Evolutionary conservation across 2,113 vertebrate genomes (phyloP).

Genomic region (Australoheros scitulus): DNA sequence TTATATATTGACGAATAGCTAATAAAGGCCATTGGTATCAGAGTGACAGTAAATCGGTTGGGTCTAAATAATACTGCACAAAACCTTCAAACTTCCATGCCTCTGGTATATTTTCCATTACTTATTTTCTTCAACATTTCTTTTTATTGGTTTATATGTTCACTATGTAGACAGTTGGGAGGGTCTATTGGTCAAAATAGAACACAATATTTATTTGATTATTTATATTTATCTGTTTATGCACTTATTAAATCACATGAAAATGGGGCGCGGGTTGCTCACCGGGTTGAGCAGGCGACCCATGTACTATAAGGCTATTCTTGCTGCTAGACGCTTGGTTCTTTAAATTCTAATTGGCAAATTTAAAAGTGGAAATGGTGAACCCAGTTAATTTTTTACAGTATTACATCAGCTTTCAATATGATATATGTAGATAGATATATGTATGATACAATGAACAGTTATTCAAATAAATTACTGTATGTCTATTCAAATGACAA

Average conservation of each 20-base stretch:
- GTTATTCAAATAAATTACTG: neutral
- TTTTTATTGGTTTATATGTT: fast-evolving
- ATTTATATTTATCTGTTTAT: neutral
- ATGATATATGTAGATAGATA: neutral
- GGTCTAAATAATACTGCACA: no score
- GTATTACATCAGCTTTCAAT: neutral
- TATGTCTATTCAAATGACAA: neutral
- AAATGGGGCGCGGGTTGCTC: neutral
- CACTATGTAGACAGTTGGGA: neutral
- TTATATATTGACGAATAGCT: neutral
- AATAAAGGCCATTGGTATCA: no score
- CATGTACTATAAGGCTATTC: no score
- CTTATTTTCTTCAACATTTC: no score
- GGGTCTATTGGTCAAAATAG: neutral
- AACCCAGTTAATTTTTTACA: neutral
- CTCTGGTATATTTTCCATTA: no score
- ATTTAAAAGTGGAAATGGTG: neutral
- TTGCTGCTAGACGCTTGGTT: neutral
- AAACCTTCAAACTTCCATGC: no score
- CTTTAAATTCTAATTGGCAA: neutral
- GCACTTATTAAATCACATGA: neutral
- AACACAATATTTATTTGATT: neutral
- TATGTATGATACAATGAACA: neutral
- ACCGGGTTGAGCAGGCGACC: no score
- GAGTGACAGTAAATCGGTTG: no score